Conservation (phyloP, 2,888 invertebrate species). For the Drepanosiphum platanoidis region DNA sequence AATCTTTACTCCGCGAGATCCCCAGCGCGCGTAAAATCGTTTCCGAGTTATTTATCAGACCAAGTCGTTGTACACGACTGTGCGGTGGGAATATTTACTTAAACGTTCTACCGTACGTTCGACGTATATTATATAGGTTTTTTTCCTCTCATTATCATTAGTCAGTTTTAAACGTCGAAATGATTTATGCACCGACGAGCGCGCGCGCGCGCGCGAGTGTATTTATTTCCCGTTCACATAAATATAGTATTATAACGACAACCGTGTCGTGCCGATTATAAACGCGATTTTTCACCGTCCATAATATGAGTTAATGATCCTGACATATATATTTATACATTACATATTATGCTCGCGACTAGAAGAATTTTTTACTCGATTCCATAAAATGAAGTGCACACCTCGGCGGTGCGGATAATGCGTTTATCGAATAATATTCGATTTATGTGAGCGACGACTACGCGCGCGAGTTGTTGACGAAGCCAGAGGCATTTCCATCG, state of each 20-base stretch:
- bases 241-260: not conserved
- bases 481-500: too few relatives aligned
- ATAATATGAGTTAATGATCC: not conserved
- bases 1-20: not conserved
- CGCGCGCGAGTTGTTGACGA: too few relatives aligned
- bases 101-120: too few relatives aligned
- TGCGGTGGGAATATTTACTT: too few relatives aligned
- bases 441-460: too few relatives aligned
- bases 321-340: not conserved
- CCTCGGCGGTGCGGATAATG: too few relatives aligned
- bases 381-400: too few relatives aligned
- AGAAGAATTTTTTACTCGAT: too few relatives aligned
- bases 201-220: too few relatives aligned
- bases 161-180: not conserved
- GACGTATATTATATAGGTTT: too few relatives aligned
- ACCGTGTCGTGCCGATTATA: not conserved
- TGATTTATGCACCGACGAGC: not conserved
- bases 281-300: not conserved
- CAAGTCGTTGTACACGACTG: not conserved
- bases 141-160: not conserved
- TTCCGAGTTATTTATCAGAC: not conserved
- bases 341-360: too few relatives aligned
- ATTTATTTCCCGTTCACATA: not conserved
- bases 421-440: too few relatives aligned
- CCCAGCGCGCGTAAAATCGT: not conserved